Evolutionary conservation across 2,797 vertebrate species (phyloP), one percentile per base, ranked within the genome.

Genomic region (Squalus acanthias): DNA sequence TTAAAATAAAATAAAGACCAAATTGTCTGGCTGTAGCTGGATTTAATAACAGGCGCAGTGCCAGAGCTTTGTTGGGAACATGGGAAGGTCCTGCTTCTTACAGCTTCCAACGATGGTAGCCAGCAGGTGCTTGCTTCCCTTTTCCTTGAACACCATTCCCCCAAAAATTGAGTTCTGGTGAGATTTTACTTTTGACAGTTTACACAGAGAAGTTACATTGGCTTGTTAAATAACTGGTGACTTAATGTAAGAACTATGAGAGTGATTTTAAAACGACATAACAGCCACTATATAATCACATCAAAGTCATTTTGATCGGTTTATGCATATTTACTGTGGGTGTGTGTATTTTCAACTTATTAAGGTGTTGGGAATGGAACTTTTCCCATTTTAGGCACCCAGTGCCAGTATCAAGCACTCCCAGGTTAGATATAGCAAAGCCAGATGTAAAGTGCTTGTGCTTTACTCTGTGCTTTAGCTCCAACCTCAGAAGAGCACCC

Each of bases 11-110:
- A 98, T 98, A 98, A 98, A 98, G 98, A 97, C 97, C 97, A 97
- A 97, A 97, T 98, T 98, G 98, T 99, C 98, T 99, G 98, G 97
- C 99, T 98, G 98, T 97, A 97, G 97, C 98, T 98, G 98, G 98
- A 99, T 99, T 98, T 98, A 76, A 98, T 98, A 97, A 98, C 97
- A 97, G 98, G 98, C 98, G 97, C 97, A 97, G 97, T 98, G 98
- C 98, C 98, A 98, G 97, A 97, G 97, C 98, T 76, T 97, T 97
- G 96, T 97, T 96, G 97, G 97, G 97, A 97, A 98, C 97, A 97
- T 97, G 97, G 97, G 97, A 96, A 96, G 97, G 97, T 98, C 97
- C 96, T 97, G 96, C 96, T 96, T 96, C 96, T 96, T 96, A 96
- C 97, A 97, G 97, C 97, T 95, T 97, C 97, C 97, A 97, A 97